These are phyloP conservation scores for Rhizoglyphus robini DNA, from an alignment of 1,140 invertebrate genomes.

Conservation along the genomic window DNA sequence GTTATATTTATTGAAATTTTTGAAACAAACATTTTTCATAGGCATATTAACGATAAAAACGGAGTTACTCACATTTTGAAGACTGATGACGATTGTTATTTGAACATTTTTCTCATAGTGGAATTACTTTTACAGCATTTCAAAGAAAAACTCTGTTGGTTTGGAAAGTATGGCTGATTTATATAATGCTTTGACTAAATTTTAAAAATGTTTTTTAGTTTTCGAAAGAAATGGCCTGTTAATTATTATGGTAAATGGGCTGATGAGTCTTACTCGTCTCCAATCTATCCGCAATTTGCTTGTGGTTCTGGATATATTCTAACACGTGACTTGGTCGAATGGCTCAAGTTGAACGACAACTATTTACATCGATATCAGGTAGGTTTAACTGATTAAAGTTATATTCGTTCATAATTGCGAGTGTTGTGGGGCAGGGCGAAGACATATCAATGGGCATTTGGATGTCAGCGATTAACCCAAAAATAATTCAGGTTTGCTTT, in stretches of 20 bases:
- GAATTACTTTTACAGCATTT: slow-evolving; percentile 12
- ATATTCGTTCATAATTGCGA: too few relatives aligned
- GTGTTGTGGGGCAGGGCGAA: too few relatives aligned
- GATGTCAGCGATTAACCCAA: slow-evolving; percentile 29
- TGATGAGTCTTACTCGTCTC: slow-evolving; percentile 25
- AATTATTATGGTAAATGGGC: slow-evolving; percentile 28
- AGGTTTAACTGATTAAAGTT: too few relatives aligned
- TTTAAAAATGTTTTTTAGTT: slow-evolving; percentile 20
- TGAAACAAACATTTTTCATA: background rate
- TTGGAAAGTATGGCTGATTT: slow-evolving; percentile 25
- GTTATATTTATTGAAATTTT: background rate
- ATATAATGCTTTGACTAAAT: background rate
- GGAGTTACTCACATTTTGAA: slow-evolving; percentile 22
- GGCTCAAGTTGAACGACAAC: slow-evolving; percentile 24
- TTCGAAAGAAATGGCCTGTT: slow-evolving; percentile 25
- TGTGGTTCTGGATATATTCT: slow-evolving; percentile 28
- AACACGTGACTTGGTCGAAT: slow-evolving; percentile 22
- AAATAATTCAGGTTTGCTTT: slow-evolving; percentile 22
- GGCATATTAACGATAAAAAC: background rate
- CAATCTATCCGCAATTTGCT: slow-evolving; percentile 28
- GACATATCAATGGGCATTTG: slow-evolving; percentile 35
- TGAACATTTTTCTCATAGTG: slow-evolving; percentile 20
- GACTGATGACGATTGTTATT: slow-evolving; percentile 27
- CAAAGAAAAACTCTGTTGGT: slow-evolving; percentile 15
- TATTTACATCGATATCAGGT: slow-evolving; percentile 24